Evolutionary conservation across 1,140 invertebrate species (phyloP), one percentile per base, ranked within the genome.

Genomic region (Monochamus saltuarius): DNA sequence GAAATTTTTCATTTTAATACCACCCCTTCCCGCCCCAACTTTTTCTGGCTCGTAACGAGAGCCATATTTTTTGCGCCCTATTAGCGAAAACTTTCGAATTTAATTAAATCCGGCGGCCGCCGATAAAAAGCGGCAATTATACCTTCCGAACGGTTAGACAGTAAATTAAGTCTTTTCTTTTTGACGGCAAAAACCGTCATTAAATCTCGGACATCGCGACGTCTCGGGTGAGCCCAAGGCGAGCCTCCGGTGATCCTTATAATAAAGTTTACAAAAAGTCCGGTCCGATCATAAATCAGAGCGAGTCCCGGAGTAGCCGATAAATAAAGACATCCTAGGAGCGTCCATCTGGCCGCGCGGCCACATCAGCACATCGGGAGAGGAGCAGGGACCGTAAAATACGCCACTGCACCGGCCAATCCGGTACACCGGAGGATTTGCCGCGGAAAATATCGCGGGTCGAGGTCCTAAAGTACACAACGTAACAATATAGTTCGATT

Each of bases 241-340:
- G 34, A 34, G 53, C 49, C 39, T 57, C 37, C 56, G 42, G 43
- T 57, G 56, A 57, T 57, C 56, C 56, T 57, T 29, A 42, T 57
- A 57, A 57, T 57, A 57, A 57, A 57, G 56, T 57, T 22, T 49
- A 49, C 35, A 57, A 57, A 57, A 57, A 57, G 35, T 49, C 38
- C 36, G 10, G 34, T 19, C 14, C 42, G 56, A 34, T 49, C 45
- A 39, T 57, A 57, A 57, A 57, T 57, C 56, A 57, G 36, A 17
- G n/a, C 16, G 17, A 17, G 19, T 35, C 46, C 37, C 38, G 46
- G 56, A 38, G 29, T 39, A 29, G 34, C 37, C 56, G 56, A 57
- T 57, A 57, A 57, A 57, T 57, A 57, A 57, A 36, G 37, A 49
- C 19, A 54, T 54, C 52, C 22, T 29, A 29, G 36, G 52, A 54